Evolutionary conservation across 2,888 invertebrate genomes (phyloP).

Genomic region (Ennomos erosarius): DNA sequence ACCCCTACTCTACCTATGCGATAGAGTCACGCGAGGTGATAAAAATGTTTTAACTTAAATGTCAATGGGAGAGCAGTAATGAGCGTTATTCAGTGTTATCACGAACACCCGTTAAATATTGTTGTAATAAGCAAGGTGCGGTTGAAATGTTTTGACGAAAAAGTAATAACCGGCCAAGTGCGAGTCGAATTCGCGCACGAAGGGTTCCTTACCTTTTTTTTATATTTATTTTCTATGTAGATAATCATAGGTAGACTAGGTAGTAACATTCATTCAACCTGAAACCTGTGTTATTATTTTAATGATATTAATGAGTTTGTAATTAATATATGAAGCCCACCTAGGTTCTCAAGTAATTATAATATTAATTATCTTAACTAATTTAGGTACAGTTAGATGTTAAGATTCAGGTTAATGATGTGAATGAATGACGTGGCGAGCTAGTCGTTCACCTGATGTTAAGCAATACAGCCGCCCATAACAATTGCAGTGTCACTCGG

Average conservation of each 20-base stretch:
- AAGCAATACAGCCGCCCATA: no score
- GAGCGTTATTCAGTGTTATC: conserved; percentile 11
- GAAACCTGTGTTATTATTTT: neutral
- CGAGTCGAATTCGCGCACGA: no score
- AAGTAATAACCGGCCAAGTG: no score
- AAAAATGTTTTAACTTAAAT: conserved; percentile 30
- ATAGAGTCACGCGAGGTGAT: conserved; percentile 37
- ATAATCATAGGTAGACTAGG: no score
- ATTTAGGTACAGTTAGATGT: no score
- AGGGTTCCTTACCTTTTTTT: no score
- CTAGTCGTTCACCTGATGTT: no score
- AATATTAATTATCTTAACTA: neutral
- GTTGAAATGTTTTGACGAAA: neutral
- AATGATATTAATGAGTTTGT: no score
- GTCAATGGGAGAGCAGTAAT: conserved; percentile 21
- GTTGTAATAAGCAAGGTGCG: conserved; percentile 5
- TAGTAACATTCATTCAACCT: neutral
- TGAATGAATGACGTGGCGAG: no score
- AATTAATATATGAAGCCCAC: neutral
- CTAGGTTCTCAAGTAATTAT: neutral
- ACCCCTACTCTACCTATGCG: conserved; percentile 18
- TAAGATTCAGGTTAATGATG: no score
- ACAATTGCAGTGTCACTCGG: no score
- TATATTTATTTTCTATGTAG: no score
- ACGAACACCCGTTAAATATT: conserved; percentile 16